Percentiles rank a stretch among this genome's conserved stretches.
phyloP scores from a whole-genome alignment of 2,888 invertebrate genomes.

The Parapristionchus giblindavisi region DNA sequence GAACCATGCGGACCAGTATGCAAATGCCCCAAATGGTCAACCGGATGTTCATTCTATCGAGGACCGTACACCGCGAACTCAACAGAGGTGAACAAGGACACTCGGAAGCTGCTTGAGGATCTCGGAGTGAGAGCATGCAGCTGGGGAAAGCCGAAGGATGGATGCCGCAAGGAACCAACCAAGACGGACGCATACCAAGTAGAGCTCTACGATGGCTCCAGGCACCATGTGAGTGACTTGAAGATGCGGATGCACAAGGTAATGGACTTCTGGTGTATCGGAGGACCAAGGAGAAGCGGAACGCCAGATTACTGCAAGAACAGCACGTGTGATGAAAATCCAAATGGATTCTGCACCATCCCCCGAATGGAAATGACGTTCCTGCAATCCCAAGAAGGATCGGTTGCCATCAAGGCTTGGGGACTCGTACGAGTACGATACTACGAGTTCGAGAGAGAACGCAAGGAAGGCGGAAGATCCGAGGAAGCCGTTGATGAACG shows the following conservation, averaged over 20 bases:
- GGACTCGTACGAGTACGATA: background rate
- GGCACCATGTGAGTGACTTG: conserved; percentile 2
- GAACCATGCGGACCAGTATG: conserved; percentile 8
- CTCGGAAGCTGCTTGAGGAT: background rate
- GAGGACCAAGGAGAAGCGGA: conserved; percentile 3
- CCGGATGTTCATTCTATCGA: background rate
- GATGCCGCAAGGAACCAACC: background rate
- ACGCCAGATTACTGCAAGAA: conserved; percentile 13
- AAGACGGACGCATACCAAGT: background rate
- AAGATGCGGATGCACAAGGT: background rate
- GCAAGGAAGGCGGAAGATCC: background rate
- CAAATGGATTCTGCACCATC: conserved; percentile 1
- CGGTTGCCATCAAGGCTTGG: conserved; percentile 13
- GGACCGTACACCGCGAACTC: conserved; percentile 19
- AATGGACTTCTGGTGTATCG: background rate
- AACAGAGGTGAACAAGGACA: background rate
- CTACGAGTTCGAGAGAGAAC: background rate
- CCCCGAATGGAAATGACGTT: background rate
- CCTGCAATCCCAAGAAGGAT: background rate
- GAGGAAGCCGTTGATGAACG: no score
- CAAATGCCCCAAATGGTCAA: background rate
- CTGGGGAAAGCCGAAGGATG: background rate
- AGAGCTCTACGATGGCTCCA: conserved; percentile 4
- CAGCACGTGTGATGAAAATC: background rate
- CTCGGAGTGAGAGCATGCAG: background rate